Base-by-base conservation (phyloP, 2,113 vertebrate species). In the Oryzias celebensis region DNA sequence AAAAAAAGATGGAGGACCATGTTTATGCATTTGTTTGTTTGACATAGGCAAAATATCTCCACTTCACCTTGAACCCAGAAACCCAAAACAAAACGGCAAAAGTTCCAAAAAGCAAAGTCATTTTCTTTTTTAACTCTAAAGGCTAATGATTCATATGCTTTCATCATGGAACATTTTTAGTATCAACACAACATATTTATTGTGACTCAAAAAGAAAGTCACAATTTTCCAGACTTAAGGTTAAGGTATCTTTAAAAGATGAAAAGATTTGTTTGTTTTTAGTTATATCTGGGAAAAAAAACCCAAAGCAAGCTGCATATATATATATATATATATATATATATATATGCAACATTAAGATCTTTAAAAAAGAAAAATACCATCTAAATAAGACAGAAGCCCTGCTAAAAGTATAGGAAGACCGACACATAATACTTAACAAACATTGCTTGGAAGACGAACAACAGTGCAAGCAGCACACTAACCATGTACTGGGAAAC, bases 381-480 rank as follows among this genome's bases (percentile, higher is more conserved):
- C 5, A 14, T 66, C 44, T 71, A 79, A 78, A 79, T 84, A 82
- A 81, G 73, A 58, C 17, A 51, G 81, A 74, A 80, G 77, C 71
- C 82, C 85, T 91, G 87, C 84, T 92, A 92, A 93, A 90, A 88
- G 89, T 54, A 85, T 77, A 47, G 59, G 81, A 54, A 82, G 58
- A 69, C 73, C 56, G 91, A 90, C 91, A 94, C 68, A 24, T 69
- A 84, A 94, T 88, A 84, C 2, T 68, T 85, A 78, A 80, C 87
- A 91, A 89, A 92, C 92, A 85, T 73, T 88, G 87, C 81, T 84
- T 91, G 62, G 85, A 78, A 82, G 77, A 82, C 80, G 85, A 73
- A 83, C 88, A 2, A 10, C 3, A 80, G 82, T 82, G 88, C 84
- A 89, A 81, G 89, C 90, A 85, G 84, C 89, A 75, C 68, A 89